Percentiles rank a stretch among this genome's conserved stretches.
Evolutionary conservation across 1,140 invertebrate species (phyloP).

Genomic region (Pogonomyrmex barbatus): DNA sequence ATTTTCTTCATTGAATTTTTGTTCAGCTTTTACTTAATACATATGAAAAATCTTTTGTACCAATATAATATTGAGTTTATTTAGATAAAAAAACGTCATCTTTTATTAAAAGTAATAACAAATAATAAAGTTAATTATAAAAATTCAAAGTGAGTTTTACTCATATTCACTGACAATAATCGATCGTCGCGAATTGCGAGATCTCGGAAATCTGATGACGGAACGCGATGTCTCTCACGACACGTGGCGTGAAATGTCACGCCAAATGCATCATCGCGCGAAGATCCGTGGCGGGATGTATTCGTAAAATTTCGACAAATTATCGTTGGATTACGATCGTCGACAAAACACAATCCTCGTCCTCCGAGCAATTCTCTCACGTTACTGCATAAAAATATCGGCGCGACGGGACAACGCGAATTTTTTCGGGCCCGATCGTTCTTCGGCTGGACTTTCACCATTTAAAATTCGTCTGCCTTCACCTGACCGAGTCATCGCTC

Average conservation of each 20-base stretch:
- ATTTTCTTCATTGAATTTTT: conserved; percentile 5
- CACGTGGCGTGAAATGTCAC: conserved; percentile 31
- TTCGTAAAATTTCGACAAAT: conserved; percentile 33
- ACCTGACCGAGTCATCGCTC: conserved; percentile 68
- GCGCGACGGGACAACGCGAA: conserved; percentile 10
- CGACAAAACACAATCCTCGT: neutral
- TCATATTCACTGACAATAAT: neutral
- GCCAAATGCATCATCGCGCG: conserved; percentile 24
- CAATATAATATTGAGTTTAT: neutral
- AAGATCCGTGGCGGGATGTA: neutral
- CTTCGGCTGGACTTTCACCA: conserved; percentile 79
- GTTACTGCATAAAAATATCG: neutral
- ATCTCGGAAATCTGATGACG: neutral
- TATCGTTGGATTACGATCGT: conserved; percentile 1
- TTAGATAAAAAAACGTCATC: neutral
- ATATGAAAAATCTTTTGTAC: neutral
- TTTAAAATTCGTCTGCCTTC: conserved; percentile 78
- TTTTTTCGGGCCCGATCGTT: conserved; percentile 64
- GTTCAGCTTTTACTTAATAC: neutral
- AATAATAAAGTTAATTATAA: neutral
- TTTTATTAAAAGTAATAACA: neutral
- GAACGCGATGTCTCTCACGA: neutral
- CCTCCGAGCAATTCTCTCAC: conserved; percentile 4
- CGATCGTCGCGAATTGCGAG: neutral
- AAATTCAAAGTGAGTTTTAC: neutral